Evolutionary conservation across 2,113 vertebrate genomes (phyloP).

Genomic region (Bungarus multicinctus): DNA sequence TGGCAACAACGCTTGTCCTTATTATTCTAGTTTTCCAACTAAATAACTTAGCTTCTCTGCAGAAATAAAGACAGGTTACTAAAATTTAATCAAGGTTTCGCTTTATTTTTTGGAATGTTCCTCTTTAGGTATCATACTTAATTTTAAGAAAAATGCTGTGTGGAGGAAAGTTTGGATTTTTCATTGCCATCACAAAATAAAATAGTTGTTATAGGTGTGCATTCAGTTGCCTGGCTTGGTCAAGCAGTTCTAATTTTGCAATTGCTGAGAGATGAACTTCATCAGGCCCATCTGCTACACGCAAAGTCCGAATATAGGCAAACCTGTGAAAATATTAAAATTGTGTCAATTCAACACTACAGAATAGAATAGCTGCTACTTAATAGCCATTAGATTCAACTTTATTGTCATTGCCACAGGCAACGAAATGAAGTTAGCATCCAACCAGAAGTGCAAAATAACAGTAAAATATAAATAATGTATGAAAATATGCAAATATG

Average conservation of each 20-base stretch:
- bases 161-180: background rate
- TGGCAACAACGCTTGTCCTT: background rate
- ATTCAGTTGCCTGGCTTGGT: conserved; percentile 70
- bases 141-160: background rate
- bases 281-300: conserved; percentile 87
- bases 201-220: conserved; percentile 74
- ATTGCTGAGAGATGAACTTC: conserved; percentile 91
- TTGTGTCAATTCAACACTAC: background rate
- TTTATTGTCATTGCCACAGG: no score
- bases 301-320: conserved; percentile 69
- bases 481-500: background rate
- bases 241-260: conserved; percentile 79
- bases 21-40: background rate
- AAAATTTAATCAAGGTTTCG: background rate
- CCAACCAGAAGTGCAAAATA: no score
- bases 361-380: background rate
- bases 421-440: no score
- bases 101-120: background rate
- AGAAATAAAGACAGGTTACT: background rate
- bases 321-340: conserved; percentile 71
- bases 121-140: background rate
- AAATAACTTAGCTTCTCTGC: background rate
- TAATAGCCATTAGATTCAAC: background rate
- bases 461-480: no score
- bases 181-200: background rate